These are phyloP conservation scores for Littorina saxatilis DNA, from an alignment of 1,140 invertebrate species.

Conservation along the genomic window DNA sequence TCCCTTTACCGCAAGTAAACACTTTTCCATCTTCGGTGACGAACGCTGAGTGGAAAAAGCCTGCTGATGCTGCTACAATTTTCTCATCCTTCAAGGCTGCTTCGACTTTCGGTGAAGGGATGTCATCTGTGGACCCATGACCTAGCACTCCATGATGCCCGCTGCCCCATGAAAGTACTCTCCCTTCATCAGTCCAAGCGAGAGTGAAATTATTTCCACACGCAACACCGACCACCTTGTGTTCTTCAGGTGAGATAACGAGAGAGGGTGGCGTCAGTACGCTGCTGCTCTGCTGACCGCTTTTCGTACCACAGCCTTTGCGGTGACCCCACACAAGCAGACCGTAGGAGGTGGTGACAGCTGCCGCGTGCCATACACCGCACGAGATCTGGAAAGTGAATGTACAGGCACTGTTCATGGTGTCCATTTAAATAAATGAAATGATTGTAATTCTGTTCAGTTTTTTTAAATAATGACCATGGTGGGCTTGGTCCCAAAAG, in stretches of 20 bases:
- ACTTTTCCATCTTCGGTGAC: slow-evolving; percentile 88
- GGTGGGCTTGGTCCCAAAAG: too few species aligned
- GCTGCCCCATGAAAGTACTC: slow-evolving; percentile 53
- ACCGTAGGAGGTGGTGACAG: slow-evolving; percentile 38
- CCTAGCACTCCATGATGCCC: slow-evolving; percentile 58
- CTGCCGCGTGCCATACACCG: slow-evolving; percentile 57
- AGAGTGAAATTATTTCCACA: slow-evolving; percentile 59
- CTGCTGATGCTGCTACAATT: slow-evolving; percentile 46
- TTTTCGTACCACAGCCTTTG: slow-evolving; percentile 52
- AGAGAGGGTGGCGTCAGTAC: neutral
- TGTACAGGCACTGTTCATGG: too few species aligned
- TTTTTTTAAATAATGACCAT: too few species aligned
- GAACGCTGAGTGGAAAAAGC: slow-evolving; percentile 75
- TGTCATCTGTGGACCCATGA: slow-evolving; percentile 46
- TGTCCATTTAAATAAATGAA: too few species aligned
- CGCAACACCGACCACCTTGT: slow-evolving; percentile 39
- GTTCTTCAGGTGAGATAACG: slow-evolving; percentile 8
- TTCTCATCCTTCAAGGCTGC: slow-evolving; percentile 29
- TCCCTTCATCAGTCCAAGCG: slow-evolving; percentile 50
- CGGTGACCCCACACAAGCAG: slow-evolving; percentile 52
- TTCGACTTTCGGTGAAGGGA: slow-evolving; percentile 35
- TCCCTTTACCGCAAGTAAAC: slow-evolving; percentile 96
- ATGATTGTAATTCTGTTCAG: too few species aligned
- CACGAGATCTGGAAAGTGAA: slow-evolving; percentile 53
- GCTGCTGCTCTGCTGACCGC: neutral